These are phyloP conservation scores for Meloidogyne chitwoodi DNA, from an alignment of 1,140 invertebrate genomes.

Conservation along the genomic window DNA sequence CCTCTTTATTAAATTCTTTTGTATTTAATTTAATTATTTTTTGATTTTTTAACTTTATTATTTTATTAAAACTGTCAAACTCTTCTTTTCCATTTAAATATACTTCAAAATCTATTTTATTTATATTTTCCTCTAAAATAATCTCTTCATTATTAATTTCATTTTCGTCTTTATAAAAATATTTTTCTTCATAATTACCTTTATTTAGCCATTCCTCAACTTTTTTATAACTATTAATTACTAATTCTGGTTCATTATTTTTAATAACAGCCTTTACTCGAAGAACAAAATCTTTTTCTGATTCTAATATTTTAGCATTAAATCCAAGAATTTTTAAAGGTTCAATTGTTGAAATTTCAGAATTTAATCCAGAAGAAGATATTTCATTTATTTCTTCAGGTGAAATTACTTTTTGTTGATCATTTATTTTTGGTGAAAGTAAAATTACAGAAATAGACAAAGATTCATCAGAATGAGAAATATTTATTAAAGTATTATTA, in stretches of 20 bases:
- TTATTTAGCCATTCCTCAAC: constrained; percentile 22
- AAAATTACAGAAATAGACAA: background rate
- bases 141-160: background rate
- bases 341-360: background rate
- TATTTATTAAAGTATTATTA: background rate
- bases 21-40: too few relatives aligned
- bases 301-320: background rate
- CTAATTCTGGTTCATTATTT: constrained; percentile 1
- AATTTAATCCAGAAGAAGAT: background rate
- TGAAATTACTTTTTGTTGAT: background rate
- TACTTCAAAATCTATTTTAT: background rate
- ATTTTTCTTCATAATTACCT: background rate
- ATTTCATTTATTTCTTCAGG: background rate
- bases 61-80: background rate
- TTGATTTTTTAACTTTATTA: background rate
- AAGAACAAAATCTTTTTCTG: background rate
- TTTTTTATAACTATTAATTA: constrained; percentile 6
- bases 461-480: background rate
- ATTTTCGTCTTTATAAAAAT: constrained; percentile 3
- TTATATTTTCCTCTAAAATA: background rate
- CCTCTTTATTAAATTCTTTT: background rate
- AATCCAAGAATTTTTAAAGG: constrained; percentile 5
- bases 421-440: background rate
- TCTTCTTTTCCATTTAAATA: background rate
- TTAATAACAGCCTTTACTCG: constrained; percentile 9